Conservation (phyloP, 2,888 invertebrate genomes). For the Drosophila eohydei region DNA sequence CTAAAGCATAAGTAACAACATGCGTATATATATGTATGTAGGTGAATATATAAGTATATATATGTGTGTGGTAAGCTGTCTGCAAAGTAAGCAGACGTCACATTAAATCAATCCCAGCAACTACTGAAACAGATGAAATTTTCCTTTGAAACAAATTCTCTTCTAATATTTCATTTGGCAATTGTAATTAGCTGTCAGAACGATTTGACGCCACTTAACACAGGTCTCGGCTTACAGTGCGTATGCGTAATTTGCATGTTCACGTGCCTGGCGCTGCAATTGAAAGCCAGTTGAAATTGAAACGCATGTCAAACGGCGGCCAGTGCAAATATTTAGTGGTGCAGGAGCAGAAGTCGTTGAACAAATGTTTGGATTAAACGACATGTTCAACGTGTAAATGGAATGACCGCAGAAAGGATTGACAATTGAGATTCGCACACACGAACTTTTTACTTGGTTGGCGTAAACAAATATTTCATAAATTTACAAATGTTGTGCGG, state of each 20-base stretch:
- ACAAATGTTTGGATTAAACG: slow-evolving; percentile 21
- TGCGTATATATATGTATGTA: neutral
- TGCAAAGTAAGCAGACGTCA: neutral
- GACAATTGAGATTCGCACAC: slow-evolving; percentile 21
- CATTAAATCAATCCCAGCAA: neutral
- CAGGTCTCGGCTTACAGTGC: neutral
- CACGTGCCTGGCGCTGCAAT: neutral
- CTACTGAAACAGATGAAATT: neutral
- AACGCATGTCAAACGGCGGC: slow-evolving; percentile 26
- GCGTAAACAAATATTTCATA: slow-evolving; percentile 2
- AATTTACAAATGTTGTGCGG: slow-evolving; percentile 10
- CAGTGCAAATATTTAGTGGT: slow-evolving; percentile 26
- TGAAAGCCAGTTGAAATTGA: neutral
- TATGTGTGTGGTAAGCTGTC: neutral
- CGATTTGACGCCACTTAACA: neutral
- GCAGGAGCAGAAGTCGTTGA: slow-evolving; percentile 7
- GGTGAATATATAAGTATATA: neutral
- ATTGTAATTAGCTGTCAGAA: neutral
- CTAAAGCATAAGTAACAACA: neutral
- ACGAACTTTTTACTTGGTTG: neutral
- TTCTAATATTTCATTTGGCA: neutral
- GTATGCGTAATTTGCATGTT: neutral
- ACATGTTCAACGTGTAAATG: slow-evolving; percentile 20
- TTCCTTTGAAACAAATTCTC: neutral
- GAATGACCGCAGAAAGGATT: slow-evolving; percentile 29